phyloP scores from a whole-genome alignment of 2,797 vertebrate species.

The Anolis apletophallus region DNA sequence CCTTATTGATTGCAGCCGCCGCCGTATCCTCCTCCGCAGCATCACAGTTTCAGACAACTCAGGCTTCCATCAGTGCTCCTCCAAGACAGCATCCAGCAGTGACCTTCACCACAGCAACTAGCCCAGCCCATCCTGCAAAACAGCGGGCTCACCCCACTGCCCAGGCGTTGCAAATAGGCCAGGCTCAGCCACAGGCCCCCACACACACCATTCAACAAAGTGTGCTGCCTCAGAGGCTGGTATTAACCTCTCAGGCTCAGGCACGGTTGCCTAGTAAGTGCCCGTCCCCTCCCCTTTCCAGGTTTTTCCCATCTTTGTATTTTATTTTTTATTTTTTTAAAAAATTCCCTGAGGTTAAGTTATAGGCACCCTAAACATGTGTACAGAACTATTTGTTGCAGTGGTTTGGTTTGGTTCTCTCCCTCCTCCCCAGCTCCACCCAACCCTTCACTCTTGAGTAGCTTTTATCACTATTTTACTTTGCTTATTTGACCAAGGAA shows the following conservation, averaged over 20 bases:
- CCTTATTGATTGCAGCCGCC: conserved; percentile 90
- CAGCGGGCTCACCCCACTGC: conserved; percentile 83
- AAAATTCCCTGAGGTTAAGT: conserved; percentile 76
- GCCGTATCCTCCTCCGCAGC: conserved; percentile 78
- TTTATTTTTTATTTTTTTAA: neutral
- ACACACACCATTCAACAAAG: conserved; percentile 89
- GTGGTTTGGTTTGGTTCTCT: neutral
- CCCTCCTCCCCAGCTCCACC: neutral
- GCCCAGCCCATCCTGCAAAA: conserved; percentile 81
- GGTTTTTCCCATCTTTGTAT: conserved; percentile 76
- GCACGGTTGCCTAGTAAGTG: conserved; percentile 99
- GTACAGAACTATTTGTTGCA: conserved; percentile 74
- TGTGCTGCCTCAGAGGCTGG: conserved; percentile 94
- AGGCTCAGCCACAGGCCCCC: conserved; percentile 86
- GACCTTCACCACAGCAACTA: conserved; percentile 81
- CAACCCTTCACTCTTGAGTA: conserved; percentile 68
- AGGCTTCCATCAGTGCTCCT: conserved; percentile 84
- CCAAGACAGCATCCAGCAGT: conserved; percentile 85
- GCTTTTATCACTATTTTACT: conserved; percentile 65
- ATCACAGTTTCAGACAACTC: conserved; percentile 85
- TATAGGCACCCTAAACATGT: conserved; percentile 74
- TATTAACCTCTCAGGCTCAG: conserved; percentile 98
- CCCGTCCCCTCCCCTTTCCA: conserved; percentile 78
- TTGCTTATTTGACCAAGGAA: conserved; percentile 59
- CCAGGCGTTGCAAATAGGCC: conserved; percentile 82